Base-by-base conservation (phyloP, 2,888 invertebrate species). In the Hydriomena furcata region DNA sequence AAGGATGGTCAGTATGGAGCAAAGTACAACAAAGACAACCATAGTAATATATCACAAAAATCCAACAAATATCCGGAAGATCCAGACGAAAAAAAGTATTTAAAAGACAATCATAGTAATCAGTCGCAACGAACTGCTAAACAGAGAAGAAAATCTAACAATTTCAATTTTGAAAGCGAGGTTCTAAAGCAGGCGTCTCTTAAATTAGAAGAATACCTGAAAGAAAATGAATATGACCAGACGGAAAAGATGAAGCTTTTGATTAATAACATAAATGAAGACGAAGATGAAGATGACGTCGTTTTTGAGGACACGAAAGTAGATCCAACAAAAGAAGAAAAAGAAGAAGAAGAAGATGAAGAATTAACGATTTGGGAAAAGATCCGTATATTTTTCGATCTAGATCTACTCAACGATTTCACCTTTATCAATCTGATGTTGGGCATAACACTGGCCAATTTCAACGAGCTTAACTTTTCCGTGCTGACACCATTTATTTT, bases 381-480 rank as follows among this genome's bases (percentile, higher is more conserved):
- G 69, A 67, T 94, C 4, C 79, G 91, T 0, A 79, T 92, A 25
- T 94, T 94, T 69, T 95, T 95, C 65, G 95, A 95, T 71, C 86
- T 95, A 51, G 93, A 94, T 71, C 84, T 95, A 38, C 74, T 95
- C 44, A 92, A 92, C 60, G 95, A 95, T 76, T 91, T 92, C 7
- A 92, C 93, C 2, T 95, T 93, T 63, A 91, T 94, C 1, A 95
- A 94, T 65, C 82, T 95, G 7, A 94, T 94, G 90, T 70, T 94
- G 43, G 95, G 95, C 0, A 86, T 95, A 36, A 94, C 94, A 0
- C 81, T 94, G 27, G 94, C 94, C 0, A 93, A 93, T 67, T 94
- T 94, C 64, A 93, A 92, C 2, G 95, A 95, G 74, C 65, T 94
- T 4, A 95, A 95, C 72, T 95, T 95, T 71, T 94, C 94, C 1